phyloP scores from a whole-genome alignment of 2,888 invertebrate genomes.

The Harpagoxenus sublaevis region DNA sequence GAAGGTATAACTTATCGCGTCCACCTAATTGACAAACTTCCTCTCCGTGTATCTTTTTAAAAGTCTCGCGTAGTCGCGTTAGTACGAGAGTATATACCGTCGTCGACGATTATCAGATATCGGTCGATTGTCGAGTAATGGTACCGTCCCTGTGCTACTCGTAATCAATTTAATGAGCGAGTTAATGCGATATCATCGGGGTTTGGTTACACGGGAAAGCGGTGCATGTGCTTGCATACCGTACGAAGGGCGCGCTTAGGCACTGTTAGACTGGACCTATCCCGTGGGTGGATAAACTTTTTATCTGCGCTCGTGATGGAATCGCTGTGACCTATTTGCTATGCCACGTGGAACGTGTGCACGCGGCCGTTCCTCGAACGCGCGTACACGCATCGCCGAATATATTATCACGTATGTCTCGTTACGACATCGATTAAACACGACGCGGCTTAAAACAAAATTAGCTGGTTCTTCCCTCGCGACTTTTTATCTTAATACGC shows the following conservation, averaged over 20 bases:
- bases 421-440: slow-evolving; percentile 25
- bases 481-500: neutral
- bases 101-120: slow-evolving; percentile 17
- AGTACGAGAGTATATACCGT: neutral
- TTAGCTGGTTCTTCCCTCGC: neutral
- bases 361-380: slow-evolving; percentile 17
- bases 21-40: neutral
- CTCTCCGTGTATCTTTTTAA: neutral
- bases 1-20: neutral
- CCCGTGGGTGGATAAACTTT: slow-evolving; percentile 46
- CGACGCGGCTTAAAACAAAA: neutral
- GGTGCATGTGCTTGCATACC: neutral
- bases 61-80: neutral
- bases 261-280: slow-evolving; percentile 24
- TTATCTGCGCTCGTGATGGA: slow-evolving; percentile 55
- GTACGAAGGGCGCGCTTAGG: slow-evolving; percentile 33
- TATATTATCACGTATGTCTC: slow-evolving; percentile 30
- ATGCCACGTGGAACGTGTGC: slow-evolving; percentile 62
- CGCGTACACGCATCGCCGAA: slow-evolving; percentile 45
- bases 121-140: slow-evolving; percentile 9
- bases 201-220: slow-evolving; percentile 45
- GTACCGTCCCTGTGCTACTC: slow-evolving; percentile 20
- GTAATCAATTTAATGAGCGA: slow-evolving; percentile 48
- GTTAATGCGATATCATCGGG: slow-evolving; percentile 34
- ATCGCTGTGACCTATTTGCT: slow-evolving; percentile 71